Conservation (phyloP, 2,113 vertebrate species). For the Heliornis fulica region DNA sequence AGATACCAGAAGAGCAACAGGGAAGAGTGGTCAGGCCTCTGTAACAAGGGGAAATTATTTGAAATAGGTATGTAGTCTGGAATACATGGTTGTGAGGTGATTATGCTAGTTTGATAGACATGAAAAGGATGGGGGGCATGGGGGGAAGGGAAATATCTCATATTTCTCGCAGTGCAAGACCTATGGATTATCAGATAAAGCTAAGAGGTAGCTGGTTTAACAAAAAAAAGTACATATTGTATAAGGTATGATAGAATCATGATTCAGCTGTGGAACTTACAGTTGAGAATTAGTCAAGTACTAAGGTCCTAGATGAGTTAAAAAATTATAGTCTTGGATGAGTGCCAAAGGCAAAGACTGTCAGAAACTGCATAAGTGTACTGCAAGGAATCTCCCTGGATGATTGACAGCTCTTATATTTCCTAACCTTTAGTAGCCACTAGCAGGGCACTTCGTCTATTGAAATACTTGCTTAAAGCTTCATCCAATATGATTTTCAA, state of each 20-base stretch:
- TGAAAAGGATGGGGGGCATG: neutral
- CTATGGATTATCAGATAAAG: neutral
- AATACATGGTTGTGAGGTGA: neutral
- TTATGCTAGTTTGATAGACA: neutral
- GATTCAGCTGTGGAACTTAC: neutral
- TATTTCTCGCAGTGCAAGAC: neutral
- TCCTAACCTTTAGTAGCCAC: neutral
- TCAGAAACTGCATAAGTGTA: neutral
- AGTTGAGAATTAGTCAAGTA: neutral
- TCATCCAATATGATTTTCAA: neutral
- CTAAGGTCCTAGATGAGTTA: accelerated
- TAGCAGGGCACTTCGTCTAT: neutral
- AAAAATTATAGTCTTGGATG: neutral
- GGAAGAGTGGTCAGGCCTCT: neutral
- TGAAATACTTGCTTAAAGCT: neutral
- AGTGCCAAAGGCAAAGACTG: neutral
- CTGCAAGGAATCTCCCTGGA: neutral
- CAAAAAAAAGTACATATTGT: neutral
- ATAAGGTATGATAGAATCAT: too few relatives aligned
- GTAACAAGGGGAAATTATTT: neutral
- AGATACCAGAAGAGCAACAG: neutral
- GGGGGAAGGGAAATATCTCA: neutral
- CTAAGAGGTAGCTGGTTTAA: neutral
- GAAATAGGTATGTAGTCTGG: neutral
- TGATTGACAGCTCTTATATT: neutral